phyloP scores from a whole-genome alignment of 2,797 vertebrate genomes.

The Halcyon badia region DNA sequence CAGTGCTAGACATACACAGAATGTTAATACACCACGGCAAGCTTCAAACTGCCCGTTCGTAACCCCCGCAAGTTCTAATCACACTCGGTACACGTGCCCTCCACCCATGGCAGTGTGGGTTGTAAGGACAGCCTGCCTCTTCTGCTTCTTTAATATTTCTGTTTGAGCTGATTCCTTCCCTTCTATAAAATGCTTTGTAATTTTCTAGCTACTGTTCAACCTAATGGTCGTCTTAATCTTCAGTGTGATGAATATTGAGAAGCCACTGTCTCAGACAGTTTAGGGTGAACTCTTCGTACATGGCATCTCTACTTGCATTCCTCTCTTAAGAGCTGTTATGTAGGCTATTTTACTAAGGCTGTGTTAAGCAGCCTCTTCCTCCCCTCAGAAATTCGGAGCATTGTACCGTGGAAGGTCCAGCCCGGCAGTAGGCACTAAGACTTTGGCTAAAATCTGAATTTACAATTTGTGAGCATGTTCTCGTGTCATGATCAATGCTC shows the following conservation, averaged over 20 bases:
- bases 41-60: background rate
- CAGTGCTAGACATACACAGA: background rate
- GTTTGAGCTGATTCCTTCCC: background rate
- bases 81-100: fast-evolving
- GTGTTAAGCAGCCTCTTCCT: background rate
- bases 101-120: background rate
- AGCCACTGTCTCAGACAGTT: background rate
- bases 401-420: background rate
- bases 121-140: background rate
- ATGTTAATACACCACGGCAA: background rate
- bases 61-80: background rate
- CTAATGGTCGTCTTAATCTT: background rate
- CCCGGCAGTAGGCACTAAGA: background rate
- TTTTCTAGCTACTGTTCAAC: background rate
- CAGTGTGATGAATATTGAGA: background rate
- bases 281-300: fast-evolving
- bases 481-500: background rate
- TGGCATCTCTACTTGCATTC: background rate
- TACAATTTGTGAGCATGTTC: background rate
- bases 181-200: background rate
- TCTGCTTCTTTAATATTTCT: background rate
- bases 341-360: background rate
- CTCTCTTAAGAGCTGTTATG: background rate
- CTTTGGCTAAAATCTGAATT: background rate
- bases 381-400: background rate